These are phyloP conservation scores for Salpingus planirostris DNA, from an alignment of 2,888 invertebrate genomes.

Conservation along the genomic window DNA sequence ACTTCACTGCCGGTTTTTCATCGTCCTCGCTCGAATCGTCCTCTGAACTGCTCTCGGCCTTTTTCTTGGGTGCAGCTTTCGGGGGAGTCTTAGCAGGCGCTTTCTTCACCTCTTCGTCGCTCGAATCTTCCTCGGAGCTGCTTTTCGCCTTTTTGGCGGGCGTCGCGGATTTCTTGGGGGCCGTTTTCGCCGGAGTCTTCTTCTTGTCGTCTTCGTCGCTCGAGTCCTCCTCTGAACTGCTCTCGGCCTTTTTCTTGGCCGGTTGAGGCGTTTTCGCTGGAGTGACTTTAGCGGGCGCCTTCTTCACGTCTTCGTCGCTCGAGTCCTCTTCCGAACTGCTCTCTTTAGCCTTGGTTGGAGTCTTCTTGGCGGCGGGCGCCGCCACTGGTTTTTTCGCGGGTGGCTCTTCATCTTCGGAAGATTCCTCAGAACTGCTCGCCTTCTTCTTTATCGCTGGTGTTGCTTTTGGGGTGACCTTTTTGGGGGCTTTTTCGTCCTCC, in stretches of 20 bases:
- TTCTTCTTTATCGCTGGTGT: constrained; percentile 16
- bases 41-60: constrained; percentile 17
- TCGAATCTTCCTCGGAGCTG: constrained; percentile 34
- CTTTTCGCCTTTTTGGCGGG: constrained; percentile 28
- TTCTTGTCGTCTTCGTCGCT: constrained; percentile 27
- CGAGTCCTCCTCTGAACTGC: constrained; percentile 26
- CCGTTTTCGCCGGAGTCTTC: constrained; percentile 17
- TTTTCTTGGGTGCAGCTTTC: constrained; percentile 18
- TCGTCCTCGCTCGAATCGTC: constrained; percentile 25
- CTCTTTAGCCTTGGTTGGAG: constrained; percentile 13
- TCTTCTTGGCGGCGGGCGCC: constrained; percentile 4
- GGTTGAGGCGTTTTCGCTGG: constrained; percentile 17
- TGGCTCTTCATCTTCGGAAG: constrained; percentile 20
- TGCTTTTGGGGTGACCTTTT: constrained; percentile 10
- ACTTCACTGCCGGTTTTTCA: constrained; percentile 7
- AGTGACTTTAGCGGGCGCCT: constrained; percentile 21
- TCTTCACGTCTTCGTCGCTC: constrained; percentile 20
- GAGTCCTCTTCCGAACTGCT: constrained; percentile 22
- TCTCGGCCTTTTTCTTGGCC: constrained; percentile 19
- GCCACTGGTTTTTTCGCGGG: constrained; percentile 8
- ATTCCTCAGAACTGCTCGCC: constrained; percentile 23
- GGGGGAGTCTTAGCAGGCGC: constrained; percentile 8
- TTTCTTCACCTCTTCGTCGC: constrained; percentile 26
- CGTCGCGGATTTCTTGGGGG: constrained; percentile 14
- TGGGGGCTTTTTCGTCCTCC: constrained; percentile 14